Percentiles rank a stretch among this genome's conserved stretches.
These are phyloP conservation scores for Aporophyla lueneburgensis DNA, from an alignment of 2,888 invertebrate genomes.

Conservation along the genomic window DNA sequence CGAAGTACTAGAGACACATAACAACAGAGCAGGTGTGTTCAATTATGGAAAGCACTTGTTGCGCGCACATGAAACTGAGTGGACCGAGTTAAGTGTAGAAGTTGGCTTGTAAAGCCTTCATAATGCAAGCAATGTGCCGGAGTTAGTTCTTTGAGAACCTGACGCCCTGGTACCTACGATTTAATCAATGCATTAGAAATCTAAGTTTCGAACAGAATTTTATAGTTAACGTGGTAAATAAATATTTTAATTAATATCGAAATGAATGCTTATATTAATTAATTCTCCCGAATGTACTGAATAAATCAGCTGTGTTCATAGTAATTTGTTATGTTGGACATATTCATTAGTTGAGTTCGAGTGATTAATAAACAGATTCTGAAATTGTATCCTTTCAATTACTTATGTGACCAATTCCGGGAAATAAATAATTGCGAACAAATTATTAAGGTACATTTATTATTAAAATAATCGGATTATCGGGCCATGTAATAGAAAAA, in stretches of 20 bases:
- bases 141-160: constrained; percentile 77
- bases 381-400: constrained; percentile 8
- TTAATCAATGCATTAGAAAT: constrained; percentile 66
- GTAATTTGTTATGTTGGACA: constrained; percentile 15
- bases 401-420: neutral
- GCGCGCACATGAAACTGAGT: constrained; percentile 78
- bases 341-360: constrained; percentile 16
- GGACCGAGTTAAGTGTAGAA: constrained; percentile 80
- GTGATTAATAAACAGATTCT: constrained; percentile 22
- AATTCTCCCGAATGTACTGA: neutral
- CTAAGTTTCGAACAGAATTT: constrained; percentile 12
- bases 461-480: neutral
- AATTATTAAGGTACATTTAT: neutral
- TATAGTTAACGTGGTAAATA: neutral
- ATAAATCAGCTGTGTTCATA: constrained; percentile 16
- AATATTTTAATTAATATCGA: neutral
- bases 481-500: too few species aligned
- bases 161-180: constrained; percentile 71
- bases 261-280: neutral
- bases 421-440: neutral
- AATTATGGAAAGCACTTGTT: constrained; percentile 85
- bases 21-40: constrained; percentile 76
- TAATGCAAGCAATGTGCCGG: constrained; percentile 77
- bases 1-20: constrained; percentile 71
- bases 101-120: constrained; percentile 80